Evolutionary conservation across 2,888 invertebrate species (phyloP), one percentile per base, ranked within the genome.

Genomic region (Lumbricus terrestris): DNA sequence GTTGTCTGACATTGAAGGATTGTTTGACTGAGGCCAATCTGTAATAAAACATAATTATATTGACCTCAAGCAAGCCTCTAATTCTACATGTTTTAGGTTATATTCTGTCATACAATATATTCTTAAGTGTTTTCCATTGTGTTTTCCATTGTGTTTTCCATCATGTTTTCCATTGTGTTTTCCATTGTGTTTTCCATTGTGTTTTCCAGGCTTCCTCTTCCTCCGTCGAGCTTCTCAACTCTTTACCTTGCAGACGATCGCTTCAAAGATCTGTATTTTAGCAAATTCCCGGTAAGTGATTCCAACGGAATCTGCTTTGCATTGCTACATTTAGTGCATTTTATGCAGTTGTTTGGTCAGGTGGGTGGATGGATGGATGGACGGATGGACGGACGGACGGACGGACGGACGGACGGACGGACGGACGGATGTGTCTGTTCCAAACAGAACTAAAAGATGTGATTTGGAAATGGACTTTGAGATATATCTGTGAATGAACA

Each of bases 171-270:
- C 69, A 69, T n/a, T 16, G n/a, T 69, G 69, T 83, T 47, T 92
- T 91, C 13, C 93, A 98, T n/a, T n/a, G n/a, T n/a, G n/a, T 69
- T 8, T 3, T n/a, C n/a, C 69, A 69, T n/a, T 16, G n/a, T 69
- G 69, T 83, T 47, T 92, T 91, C 13, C 93, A 98, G 97, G 94
- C 94, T 98, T 37, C 98, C 98, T 0, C 95, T 98, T 88, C 98
- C 98, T 0, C 98, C 98, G 0, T 98, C 98, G 0, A 97, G 97
- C 90, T 96, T 98, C 95, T 96, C 97, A 0, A 97, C 97, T 0
- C 96, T 98, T 0, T 98, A 97, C 95, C 96, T 96, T 93, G 96
- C 97, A 33, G 97, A 97, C 92, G 97, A 97, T 29, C 96, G 97
- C 91, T 98, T 97, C 94, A 96, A 96, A 91, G 96, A 97, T 92